A percentile compares a stretch with the other conserved stretches of the same genome.
Conservation (phyloP, 2,113 vertebrate genomes). For the Mastomys natalensis region DNA sequence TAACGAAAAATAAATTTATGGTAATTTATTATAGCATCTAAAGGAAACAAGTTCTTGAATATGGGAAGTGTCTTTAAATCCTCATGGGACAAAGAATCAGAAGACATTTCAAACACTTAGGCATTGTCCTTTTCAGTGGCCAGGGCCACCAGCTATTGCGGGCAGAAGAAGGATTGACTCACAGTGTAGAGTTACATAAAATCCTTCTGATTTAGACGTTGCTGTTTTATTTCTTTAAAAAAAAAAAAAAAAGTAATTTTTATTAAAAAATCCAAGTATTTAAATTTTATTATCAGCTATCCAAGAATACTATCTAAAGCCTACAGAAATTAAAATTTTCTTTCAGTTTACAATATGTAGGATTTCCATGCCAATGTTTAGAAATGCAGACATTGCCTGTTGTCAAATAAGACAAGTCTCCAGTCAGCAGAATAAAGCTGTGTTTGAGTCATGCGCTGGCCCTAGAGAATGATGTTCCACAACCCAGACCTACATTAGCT, state of each 20-base stretch:
- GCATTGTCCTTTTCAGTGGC: not conserved
- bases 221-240: not conserved
- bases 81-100: not conserved
- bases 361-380: not conserved
- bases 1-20: not conserved
- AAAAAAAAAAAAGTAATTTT: not conserved
- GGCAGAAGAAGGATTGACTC: not conserved
- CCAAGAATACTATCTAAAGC: not conserved
- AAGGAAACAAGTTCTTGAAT: not conserved
- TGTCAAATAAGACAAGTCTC: not conserved
- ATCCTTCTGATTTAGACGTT: not conserved
- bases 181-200: not conserved
- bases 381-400: not conserved
- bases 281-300: conserved; percentile 18
- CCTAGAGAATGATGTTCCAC: not conserved
- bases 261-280: not conserved
- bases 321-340: not conserved
- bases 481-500: not conserved
- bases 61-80: not conserved
- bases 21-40: not conserved
- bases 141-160: not conserved
- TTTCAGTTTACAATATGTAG: not conserved
- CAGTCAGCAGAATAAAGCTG: not conserved
- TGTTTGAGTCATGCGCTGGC: not conserved
- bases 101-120: not conserved